Evolutionary conservation across 1,140 invertebrate genomes (phyloP).

Genomic region (Trialeurodes vaporariorum): DNA sequence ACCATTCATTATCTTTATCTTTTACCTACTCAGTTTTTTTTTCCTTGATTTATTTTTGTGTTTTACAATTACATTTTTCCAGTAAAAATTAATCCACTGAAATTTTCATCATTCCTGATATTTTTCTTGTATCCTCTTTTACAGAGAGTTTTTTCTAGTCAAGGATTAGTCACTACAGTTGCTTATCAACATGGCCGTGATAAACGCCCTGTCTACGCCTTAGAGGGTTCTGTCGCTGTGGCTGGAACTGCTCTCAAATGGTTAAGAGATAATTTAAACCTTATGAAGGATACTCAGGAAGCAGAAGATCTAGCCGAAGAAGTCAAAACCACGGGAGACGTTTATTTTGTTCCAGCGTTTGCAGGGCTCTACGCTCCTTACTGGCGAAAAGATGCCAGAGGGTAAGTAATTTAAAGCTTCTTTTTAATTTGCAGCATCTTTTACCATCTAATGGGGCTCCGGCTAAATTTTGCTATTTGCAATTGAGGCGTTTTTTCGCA

Average conservation of each 20-base stretch:
- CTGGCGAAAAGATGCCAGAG: slow-evolving; percentile 84
- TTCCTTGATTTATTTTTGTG: too few relatives aligned
- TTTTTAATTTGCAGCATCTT: too few relatives aligned
- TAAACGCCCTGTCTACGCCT: slow-evolving; percentile 67
- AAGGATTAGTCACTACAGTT: slow-evolving; percentile 86
- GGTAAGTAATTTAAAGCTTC: too few relatives aligned
- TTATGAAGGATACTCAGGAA: slow-evolving; percentile 41
- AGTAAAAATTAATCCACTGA: too few relatives aligned
- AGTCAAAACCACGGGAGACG: slow-evolving; percentile 54
- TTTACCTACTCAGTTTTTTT: too few relatives aligned
- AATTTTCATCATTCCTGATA: too few relatives aligned
- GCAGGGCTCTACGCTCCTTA: slow-evolving; percentile 89
- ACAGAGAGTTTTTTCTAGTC: slow-evolving; percentile 63
- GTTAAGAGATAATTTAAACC: slow-evolving; percentile 49
- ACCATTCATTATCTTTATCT: too few relatives aligned
- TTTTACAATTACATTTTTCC: too few relatives aligned
- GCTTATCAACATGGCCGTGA: slow-evolving; percentile 80
- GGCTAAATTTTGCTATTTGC: too few relatives aligned
- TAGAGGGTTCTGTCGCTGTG: slow-evolving; percentile 89
- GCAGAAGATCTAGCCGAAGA: slow-evolving; percentile 47
- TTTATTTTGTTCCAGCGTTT: slow-evolving; percentile 92
- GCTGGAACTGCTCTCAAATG: slow-evolving; percentile 64
- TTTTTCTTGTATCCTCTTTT: slow-evolving; percentile 24
- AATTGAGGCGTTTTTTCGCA: too few relatives aligned
- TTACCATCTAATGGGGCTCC: too few relatives aligned